Base-by-base conservation (phyloP, 2,113 vertebrate species). In the Tursiops truncatus region DNA sequence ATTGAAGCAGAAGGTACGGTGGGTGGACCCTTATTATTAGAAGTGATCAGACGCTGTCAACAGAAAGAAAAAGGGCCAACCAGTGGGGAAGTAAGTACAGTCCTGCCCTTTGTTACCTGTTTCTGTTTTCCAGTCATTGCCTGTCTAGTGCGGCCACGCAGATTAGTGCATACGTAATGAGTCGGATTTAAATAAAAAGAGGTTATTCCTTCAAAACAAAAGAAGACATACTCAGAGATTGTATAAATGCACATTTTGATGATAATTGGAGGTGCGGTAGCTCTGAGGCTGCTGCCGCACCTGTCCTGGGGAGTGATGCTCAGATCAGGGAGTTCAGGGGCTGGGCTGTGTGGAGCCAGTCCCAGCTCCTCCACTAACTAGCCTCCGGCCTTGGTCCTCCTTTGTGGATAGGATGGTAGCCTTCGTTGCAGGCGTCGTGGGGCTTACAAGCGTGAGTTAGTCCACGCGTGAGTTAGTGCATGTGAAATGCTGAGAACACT, bases 1-100 rank as follows among this genome's bases (percentile, higher is more conserved):
- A 97, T 83, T 0, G 99, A 99, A 95, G 98, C 98, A 0, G 99
- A 99, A 89, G 97, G 98, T 58, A 98, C 99, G 65, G 98, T 98
- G 93, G 98, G 98, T 36, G 98, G 98, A 20, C 99, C 99, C 4
- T 95, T 99, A 25, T 95, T 99, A 28, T 96, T 99, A 97, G 99
- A 99, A 94, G 98, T 99, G 65, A 97, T 99, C 95, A 98, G 98
- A 97, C 99, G 99, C 74, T 99, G 98, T 91, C 98, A 99, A 15
- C 99, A 98, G 87, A 98, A 98, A 28, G 98, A 98, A 21, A 98
- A 97, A n/a, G 76, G 88, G 28, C 91, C 97, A 2, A 17, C 91
- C 58, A 50, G 41, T 23, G 65, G 93, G 21, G 98, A 99, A 95
- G 99, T 99, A 95, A 99, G 97, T 97, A 5, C 11, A 1, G 26